Evolutionary conservation across 2,113 vertebrate genomes (phyloP), one percentile per base, ranked within the genome.

Genomic region (Thamnophis sirtalis): DNA sequence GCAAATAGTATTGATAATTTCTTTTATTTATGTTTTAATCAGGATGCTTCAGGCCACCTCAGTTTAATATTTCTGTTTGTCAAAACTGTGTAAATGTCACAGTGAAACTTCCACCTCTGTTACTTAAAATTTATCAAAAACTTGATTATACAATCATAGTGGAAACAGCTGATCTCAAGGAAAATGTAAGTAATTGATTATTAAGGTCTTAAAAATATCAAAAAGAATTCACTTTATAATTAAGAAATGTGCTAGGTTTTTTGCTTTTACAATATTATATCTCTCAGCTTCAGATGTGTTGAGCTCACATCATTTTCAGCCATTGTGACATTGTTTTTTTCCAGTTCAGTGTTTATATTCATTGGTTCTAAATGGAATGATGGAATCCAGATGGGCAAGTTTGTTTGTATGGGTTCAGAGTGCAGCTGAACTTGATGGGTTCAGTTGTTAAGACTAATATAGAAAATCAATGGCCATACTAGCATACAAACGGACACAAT

Each of bases 1-100:
- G 28, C 89, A 86, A 90, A 63, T 93, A 4, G 4, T 22, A 33
- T 26, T 86, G 38, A 84, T 89, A 89, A 4, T 84, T 0, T 6
- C 33, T 94, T 92, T 92, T 90, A 17, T n/a, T 38, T 38, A 53
- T 28, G 87, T 73, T 88, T 92, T 55, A 26, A 92, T 88, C 91
- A 98, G 97, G 95, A 22, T 0, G 0, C 13, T 21, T 97, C 15
- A 96, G 96, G 33, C 96, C 97, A 9, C 96, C 97, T 24, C 91
- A 96, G 43, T 97, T 98, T 90, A 94, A 86, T 85, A 0, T 97
- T 84, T 53, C 87, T 50, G 93, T 93, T 22, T 96, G 96, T 55
- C 6, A 11, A 1, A 91, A 92, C 88, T 97, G 94, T 68, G 92
- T 98, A 56, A 95, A 95, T 0, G 95, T 98, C 50, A 95, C 49